Evolutionary conservation across 2,888 invertebrate species (phyloP).

Genomic region (Cylloceria caligata): DNA sequence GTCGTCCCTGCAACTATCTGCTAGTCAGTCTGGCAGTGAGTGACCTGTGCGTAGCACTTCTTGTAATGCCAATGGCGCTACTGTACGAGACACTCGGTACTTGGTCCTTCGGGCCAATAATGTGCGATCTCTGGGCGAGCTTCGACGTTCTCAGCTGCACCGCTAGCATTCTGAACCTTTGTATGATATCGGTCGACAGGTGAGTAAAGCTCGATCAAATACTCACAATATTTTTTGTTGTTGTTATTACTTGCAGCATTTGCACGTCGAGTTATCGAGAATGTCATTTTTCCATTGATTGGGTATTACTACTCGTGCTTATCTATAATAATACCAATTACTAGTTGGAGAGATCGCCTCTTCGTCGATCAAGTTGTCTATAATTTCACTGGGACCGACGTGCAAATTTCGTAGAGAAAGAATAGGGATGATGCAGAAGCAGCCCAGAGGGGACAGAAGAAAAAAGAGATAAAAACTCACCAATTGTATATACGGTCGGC

Average conservation of each 20-base stretch:
- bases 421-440: too few species aligned
- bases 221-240: neutral
- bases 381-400: too few species aligned
- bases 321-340: neutral
- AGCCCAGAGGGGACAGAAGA: neutral
- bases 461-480: neutral
- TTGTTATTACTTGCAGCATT: too few species aligned
- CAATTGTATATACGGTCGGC: neutral
- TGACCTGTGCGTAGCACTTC: constrained; percentile 96
- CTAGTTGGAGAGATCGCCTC: neutral
- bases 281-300: neutral
- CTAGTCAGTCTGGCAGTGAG: constrained; percentile 98
- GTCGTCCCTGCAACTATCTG: constrained; percentile 95
- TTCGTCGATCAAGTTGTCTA: too few species aligned
- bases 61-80: constrained; percentile 99
- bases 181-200: constrained; percentile 98
- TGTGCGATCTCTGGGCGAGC: constrained; percentile 98
- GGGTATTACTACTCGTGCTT: too few species aligned
- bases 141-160: constrained; percentile 99
- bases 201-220: constrained; percentile 70
- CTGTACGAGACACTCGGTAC: constrained; percentile 96
- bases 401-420: too few species aligned
- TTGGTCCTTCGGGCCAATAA: constrained; percentile 96
- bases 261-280: too few species aligned
- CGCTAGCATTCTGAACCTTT: constrained; percentile 98